Conservation (phyloP, 2,797 vertebrate species). For the Myoxocephalus aenaeus region DNA sequence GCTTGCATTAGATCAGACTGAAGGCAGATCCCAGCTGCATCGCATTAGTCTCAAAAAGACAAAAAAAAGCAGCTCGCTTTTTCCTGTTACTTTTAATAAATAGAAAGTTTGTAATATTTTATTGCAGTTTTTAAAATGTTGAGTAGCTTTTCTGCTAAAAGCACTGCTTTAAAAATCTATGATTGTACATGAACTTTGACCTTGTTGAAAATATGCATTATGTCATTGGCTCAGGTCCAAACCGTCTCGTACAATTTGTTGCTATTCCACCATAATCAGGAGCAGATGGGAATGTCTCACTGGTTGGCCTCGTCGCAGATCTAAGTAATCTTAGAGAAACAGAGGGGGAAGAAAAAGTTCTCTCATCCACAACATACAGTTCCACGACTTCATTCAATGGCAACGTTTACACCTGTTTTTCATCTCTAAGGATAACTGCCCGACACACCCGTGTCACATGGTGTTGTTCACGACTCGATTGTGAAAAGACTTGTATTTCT, state of each 20-base stretch:
- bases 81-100: background rate
- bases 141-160: constrained; percentile 8
- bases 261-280: constrained; percentile 53
- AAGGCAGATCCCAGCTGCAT: constrained; percentile 38
- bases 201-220: constrained; percentile 38
- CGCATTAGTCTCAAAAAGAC: constrained; percentile 12
- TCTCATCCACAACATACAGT: constrained; percentile 11
- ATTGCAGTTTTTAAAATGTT: background rate
- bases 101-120: background rate
- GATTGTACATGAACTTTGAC: constrained; percentile 36
- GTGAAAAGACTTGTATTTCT: constrained; percentile 6
- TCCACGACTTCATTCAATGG: constrained; percentile 36
- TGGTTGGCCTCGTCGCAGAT: constrained; percentile 41
- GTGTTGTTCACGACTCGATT: background rate
- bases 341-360: constrained; percentile 14
- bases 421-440: constrained; percentile 42
- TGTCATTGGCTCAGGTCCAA: constrained; percentile 44
- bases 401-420: constrained; percentile 50
- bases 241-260: constrained; percentile 51
- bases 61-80: constrained; percentile 1
- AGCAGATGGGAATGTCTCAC: constrained; percentile 66
- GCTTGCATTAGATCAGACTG: constrained; percentile 27
- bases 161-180: constrained; percentile 21
- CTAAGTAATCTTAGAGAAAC: constrained; percentile 52
- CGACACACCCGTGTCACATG: constrained; percentile 2